Evolutionary conservation across 2,113 vertebrate genomes (phyloP).

Genomic region (Tachycineta bicolor): DNA sequence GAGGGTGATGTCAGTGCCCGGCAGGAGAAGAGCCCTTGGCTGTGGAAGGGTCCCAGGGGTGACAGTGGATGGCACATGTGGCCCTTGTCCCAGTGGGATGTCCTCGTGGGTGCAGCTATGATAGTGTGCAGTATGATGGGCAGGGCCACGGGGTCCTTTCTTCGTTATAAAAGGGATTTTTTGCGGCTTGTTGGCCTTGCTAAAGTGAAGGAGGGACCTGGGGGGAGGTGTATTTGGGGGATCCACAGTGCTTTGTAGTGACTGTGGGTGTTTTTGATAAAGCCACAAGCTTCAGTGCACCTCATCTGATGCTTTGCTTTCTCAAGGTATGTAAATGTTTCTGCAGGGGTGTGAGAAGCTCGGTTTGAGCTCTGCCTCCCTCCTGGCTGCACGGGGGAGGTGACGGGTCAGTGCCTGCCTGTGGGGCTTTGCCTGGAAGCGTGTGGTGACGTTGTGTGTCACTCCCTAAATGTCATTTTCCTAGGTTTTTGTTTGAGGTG

Average conservation of each 20-base stretch:
- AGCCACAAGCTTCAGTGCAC: neutral
- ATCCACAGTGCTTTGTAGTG: neutral
- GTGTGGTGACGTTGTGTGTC: rapidly evolving
- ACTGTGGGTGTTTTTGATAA: neutral
- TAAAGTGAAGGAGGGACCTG: neutral
- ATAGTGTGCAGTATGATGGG: neutral
- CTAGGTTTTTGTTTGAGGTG: neutral
- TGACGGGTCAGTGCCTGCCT: rapidly evolving
- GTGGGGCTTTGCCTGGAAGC: neutral
- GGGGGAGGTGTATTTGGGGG: neutral
- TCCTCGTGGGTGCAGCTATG: rapidly evolving
- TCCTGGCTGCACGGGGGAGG: rapidly evolving
- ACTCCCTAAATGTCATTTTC: neutral
- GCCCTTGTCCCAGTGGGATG: rapidly evolving
- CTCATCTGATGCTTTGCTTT: neutral
- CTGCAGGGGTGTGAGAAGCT: neutral
- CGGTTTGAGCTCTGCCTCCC: rapidly evolving
- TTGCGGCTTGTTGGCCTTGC: neutral
- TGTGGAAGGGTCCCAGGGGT: neutral
- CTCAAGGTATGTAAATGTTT: too few species aligned
- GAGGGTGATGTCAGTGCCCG: neutral
- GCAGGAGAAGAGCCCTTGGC: neutral
- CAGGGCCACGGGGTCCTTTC: neutral
- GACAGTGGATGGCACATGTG: neutral
- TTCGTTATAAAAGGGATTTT: neutral